phyloP scores from a whole-genome alignment of 2,113 vertebrate genomes.

The Asarcornis scutulata region DNA sequence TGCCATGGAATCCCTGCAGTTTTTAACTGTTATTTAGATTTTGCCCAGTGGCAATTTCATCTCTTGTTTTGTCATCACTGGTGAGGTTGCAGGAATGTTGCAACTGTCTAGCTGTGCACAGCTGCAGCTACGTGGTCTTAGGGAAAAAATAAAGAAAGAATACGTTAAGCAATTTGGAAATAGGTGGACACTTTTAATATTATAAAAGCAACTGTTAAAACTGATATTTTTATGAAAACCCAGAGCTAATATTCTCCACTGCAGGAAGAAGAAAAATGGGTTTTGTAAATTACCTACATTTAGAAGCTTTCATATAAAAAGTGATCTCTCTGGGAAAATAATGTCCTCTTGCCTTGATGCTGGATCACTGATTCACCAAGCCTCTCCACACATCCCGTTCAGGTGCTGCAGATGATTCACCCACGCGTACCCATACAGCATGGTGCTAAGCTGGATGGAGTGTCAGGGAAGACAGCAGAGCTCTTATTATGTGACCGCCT shows the following conservation, averaged over 20 bases:
- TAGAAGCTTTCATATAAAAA: not conserved
- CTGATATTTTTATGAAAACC: not conserved
- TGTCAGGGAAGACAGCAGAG: slow-evolving; percentile 9
- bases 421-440: not conserved
- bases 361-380: not conserved
- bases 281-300: not conserved
- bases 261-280: not conserved
- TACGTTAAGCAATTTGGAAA: not conserved
- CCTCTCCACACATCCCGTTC: not conserved
- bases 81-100: not conserved
- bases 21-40: not conserved
- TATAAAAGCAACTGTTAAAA: not conserved
- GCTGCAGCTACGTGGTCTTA: not conserved
- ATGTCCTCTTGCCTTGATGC: not conserved
- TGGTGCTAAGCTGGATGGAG: not conserved
- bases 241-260: not conserved
- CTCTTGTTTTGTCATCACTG: not conserved
- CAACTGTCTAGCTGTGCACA: not conserved
- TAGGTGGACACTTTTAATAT: not conserved
- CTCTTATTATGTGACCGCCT: not conserved
- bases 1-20: not conserved
- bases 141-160: not conserved
- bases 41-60: not conserved
- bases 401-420: not conserved
- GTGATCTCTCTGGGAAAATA: not conserved